Base-by-base conservation (phyloP, 1,140 invertebrate species). In the Leptinotarsa texana region DNA sequence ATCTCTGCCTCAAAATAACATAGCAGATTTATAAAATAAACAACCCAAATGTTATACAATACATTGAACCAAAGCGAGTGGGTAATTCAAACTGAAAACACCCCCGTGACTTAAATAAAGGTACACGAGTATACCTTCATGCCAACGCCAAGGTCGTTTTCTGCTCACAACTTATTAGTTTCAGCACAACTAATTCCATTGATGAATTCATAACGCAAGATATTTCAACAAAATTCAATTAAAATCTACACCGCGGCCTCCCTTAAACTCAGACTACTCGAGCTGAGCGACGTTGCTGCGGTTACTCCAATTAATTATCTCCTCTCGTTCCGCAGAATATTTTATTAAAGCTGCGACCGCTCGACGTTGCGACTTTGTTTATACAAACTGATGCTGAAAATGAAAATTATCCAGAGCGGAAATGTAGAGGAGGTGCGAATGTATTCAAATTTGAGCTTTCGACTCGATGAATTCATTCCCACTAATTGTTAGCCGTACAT, bases 171-270 rank as follows among this genome's bases (percentile, higher is more conserved):
- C 8, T 42, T 42, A 57, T 15, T 17, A 8, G 51, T 57, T 57
- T 57, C 4, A 57, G 51, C 51, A 57, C 51, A 57, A 17, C 51
- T 57, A 57, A 57, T 57, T 18, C n/a, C 51, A 57, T 57, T 57
- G 51, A 57, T 57, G 51, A 57, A 57, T 57, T 57, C 51, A 57
- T 15, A 57, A 57, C 51, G 33, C 51, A 57, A 57, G 51, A 18
- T 57, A 57, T 57, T 57, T 57, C 51, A 57, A 57, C 51, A 57
- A 57, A 57, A 57, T 57, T 57, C 51, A 57, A 57, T 57, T 57
- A 57, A 57, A 57, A 57, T 57, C 15, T 57, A 57, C 15, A 57
- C 51, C 51, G 51, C 51, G 51, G 15, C 51, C 51, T 57, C 6
- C 51, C 17, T 57, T 18, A 57, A 17, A 18, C 51, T 57, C 51